Percentiles rank a stretch among this genome's conserved stretches.
These are phyloP conservation scores for Lerista edwardsae DNA, from an alignment of 2,797 vertebrate species.

Conservation along the genomic window DNA sequence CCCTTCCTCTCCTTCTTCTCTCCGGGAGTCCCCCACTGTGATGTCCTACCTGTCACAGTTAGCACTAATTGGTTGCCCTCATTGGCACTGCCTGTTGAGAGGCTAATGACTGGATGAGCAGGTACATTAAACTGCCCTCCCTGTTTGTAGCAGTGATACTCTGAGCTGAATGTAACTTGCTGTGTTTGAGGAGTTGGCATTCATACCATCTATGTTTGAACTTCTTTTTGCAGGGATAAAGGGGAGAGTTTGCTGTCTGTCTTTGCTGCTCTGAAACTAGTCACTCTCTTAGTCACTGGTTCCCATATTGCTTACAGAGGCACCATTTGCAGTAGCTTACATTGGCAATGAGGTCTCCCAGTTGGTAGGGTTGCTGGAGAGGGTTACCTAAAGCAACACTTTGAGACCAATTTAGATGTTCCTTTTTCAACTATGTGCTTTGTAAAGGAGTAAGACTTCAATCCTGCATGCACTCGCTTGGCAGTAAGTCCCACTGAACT, in stretches of 20 bases:
- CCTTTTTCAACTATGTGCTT: too few relatives aligned
- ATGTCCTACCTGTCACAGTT: slow-evolving; percentile 45
- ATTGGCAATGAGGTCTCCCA: neutral
- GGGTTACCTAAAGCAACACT: neutral
- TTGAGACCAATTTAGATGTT: neutral
- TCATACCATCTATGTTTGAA: neutral
- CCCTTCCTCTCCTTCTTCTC: neutral
- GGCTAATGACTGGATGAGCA: slow-evolving; percentile 35
- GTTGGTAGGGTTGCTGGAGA: neutral
- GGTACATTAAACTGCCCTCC: slow-evolving; percentile 29
- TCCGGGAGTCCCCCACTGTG: slow-evolving; percentile 32
- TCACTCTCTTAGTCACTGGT: neutral
- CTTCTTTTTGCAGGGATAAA: slow-evolving; percentile 6
- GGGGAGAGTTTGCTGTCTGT: neutral
- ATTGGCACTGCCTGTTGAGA: slow-evolving; percentile 44
- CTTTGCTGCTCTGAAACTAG: neutral
- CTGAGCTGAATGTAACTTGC: neutral
- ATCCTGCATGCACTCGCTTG: too few relatives aligned
- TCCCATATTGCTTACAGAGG: neutral
- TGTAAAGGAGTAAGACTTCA: too few relatives aligned
- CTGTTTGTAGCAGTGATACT: slow-evolving; percentile 4
- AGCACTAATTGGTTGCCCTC: slow-evolving; percentile 40
- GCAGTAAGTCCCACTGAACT: too few relatives aligned
- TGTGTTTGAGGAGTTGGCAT: slow-evolving; percentile 24
- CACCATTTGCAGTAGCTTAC: neutral